Base-by-base conservation (phyloP, 35 echinoderm and acorn worm genomes). In the Holothuria glaberrima region DNA sequence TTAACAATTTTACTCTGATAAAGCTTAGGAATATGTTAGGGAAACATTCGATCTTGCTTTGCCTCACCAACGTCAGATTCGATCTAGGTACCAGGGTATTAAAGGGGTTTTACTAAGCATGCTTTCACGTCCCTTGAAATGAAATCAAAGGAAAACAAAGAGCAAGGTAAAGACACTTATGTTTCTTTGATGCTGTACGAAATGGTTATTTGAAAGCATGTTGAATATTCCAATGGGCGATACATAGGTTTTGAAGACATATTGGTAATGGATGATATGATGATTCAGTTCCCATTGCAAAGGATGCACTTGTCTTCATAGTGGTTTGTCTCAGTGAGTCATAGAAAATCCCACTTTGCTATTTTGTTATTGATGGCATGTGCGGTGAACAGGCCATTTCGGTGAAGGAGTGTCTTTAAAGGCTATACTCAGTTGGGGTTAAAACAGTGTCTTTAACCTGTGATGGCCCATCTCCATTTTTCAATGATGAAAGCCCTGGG, bases 321-420 rank as follows among this genome's bases (percentile, higher is more conserved):
- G 86, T 71, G 28, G 92, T 94, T 9, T 52, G 38, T 22, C 20
- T 83, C 0, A 94, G 90, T 83, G 75, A 68, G 3, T 14, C 18
- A 3, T 94, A 87, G 87, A 94, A 90, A 46, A 34, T 89, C 14
- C 92, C 92, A 4, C 50, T 94, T 1, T 74, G 61, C 4, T 90
- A 94, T 68, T 94, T 93, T 52, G 31, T 90, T 29, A 94, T 94
- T 2, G 45, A 89, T 90, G 92, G 92, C 17, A 59, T 94, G 86
- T 35, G 76, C 45, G 92, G 92, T 13, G 88, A 64, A 77, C 87
- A 89, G 69, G 91, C 91, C 28, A 93, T 88, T 67, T 71, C 89
- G 28, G 92, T 94, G 7, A 63, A 28, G 24, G 54, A 94, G 50
- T 94, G 92, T 58, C 62, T 94, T 59, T 38, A 6, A 28, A 59